Evolutionary conservation across 2,113 vertebrate species (phyloP).

Genomic region (Dendrocopos noguchii): DNA sequence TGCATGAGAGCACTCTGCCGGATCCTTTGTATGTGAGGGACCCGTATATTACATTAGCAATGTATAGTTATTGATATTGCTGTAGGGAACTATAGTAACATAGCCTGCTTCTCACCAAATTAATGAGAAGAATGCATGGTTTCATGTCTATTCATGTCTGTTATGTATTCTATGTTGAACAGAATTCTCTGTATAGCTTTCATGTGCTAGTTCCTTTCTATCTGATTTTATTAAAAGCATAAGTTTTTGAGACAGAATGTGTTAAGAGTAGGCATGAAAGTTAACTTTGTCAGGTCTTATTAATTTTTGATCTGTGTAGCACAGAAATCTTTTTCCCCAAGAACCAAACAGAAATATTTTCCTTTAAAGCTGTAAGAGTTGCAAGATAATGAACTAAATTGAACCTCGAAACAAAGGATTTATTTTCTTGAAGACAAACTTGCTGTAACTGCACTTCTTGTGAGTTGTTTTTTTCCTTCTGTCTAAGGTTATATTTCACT

Average conservation of each 20-base stretch:
- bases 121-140: accelerated
- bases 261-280: not conserved
- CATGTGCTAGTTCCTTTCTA: not conserved
- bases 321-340: not conserved
- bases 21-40: not conserved
- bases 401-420: not conserved
- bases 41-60: not conserved
- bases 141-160: not conserved
- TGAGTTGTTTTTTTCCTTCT: not conserved
- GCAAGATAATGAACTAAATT: not conserved
- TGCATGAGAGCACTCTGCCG: not conserved
- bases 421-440: not conserved
- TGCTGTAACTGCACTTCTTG: not conserved
- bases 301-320: not conserved
- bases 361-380: not conserved
- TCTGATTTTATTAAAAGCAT: not conserved
- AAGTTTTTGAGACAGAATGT: not conserved
- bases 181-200: not conserved
- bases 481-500: constrained; percentile 1
- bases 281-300: not conserved
- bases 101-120: not conserved
- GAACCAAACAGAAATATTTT: not conserved
- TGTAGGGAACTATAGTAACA: not conserved
- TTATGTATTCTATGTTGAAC: not conserved
- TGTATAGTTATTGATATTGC: not conserved